phyloP scores from a whole-genome alignment of 2,113 vertebrate species.

The Peromyscus californicus region DNA sequence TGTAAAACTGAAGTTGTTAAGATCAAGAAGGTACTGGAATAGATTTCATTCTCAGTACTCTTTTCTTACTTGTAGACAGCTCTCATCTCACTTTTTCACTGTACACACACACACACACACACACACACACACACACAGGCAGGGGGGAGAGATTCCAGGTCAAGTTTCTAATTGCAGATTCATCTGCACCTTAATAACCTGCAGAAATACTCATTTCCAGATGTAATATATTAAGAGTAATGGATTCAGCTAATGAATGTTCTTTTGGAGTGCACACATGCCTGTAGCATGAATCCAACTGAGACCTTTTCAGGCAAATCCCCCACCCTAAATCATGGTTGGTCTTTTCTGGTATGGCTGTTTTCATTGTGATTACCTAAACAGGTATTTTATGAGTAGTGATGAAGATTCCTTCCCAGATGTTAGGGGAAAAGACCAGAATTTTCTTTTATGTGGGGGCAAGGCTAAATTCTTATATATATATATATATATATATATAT shows the following conservation, averaged over 20 bases:
- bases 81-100: neutral
- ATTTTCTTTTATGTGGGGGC: neutral
- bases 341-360: neutral
- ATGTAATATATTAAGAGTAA: neutral
- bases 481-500: too few species aligned
- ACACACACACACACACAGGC: neutral
- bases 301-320: neutral
- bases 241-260: neutral
- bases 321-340: neutral
- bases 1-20: neutral
- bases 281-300: neutral
- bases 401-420: neutral
- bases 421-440: neutral
- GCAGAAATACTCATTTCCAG: neutral
- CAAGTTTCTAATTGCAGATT: neutral
- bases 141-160: too few species aligned
- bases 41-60: neutral
- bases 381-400: neutral
- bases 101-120: accelerated
- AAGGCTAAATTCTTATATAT: neutral
- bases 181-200: neutral
- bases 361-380: too few species aligned
- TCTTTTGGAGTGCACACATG: neutral
- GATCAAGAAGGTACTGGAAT: neutral
- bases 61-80: neutral